These are phyloP conservation scores for Atopsyche davidsoni DNA, from an alignment of 1,140 invertebrate species.

Conservation along the genomic window DNA sequence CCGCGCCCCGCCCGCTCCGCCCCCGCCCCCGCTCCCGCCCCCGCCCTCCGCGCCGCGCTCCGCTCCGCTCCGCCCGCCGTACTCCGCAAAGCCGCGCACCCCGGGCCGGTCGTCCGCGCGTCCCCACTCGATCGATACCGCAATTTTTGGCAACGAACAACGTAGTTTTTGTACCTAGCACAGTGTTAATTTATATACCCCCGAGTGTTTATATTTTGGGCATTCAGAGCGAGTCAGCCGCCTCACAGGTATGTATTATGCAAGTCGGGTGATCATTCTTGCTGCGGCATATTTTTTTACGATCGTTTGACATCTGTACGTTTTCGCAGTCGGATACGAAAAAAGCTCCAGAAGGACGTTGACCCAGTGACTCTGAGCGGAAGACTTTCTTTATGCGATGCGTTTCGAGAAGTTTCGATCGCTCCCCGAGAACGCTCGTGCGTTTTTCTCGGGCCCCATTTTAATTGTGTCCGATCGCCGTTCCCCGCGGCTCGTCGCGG, in stretches of 20 bases:
- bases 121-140: conserved; percentile 6
- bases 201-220: background rate
- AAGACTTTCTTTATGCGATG: no score
- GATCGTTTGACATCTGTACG: conserved; percentile 4
- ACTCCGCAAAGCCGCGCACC: conserved; percentile 4
- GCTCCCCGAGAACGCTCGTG: no score
- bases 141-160: conserved; percentile 11
- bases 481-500: no score
- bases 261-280: conserved; percentile 7
- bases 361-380: no score
- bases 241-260: background rate
- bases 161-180: background rate
- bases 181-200: conserved; percentile 6
- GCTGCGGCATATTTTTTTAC: conserved; percentile 5
- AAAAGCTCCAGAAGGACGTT: conserved; percentile 6
- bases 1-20: background rate
- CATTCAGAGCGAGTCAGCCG: conserved; percentile 2
- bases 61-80: background rate
- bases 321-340: conserved; percentile 1
- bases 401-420: no score
- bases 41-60: background rate
- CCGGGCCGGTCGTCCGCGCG: conserved; percentile 6
- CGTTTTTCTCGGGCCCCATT: no score
- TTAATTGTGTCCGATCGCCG: no score
- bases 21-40: no score